phyloP scores from a whole-genome alignment of 2,797 vertebrate genomes.

The Bradypus variegatus region DNA sequence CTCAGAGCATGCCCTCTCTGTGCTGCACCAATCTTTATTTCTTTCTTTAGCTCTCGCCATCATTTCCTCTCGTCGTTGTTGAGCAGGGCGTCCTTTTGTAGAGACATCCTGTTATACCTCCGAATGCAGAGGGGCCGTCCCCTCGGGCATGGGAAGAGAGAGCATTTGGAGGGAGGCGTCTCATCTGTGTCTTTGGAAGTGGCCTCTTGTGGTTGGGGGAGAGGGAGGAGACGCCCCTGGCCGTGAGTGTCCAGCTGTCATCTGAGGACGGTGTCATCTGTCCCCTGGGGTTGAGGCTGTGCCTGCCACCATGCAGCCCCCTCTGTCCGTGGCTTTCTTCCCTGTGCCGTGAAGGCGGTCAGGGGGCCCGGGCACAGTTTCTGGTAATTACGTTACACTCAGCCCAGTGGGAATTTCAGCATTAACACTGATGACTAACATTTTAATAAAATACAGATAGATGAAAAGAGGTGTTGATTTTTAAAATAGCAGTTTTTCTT shows the following conservation, averaged over 20 bases:
- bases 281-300: background rate
- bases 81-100: background rate
- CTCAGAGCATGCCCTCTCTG: background rate
- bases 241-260: background rate
- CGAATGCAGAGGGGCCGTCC: background rate
- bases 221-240: background rate
- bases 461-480: slow-evolving; percentile 54
- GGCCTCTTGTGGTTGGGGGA: background rate
- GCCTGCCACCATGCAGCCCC: background rate
- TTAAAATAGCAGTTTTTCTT: background rate
- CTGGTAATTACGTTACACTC: slow-evolving; percentile 70
- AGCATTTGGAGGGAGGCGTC: background rate
- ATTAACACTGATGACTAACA: slow-evolving; percentile 66
- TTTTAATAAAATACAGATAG: slow-evolving; percentile 68
- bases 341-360: background rate
- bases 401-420: slow-evolving; percentile 59
- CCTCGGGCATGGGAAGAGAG: background rate
- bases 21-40: background rate
- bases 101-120: background rate
- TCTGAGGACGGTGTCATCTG: background rate
- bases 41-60: background rate
- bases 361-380: slow-evolving; percentile 34
- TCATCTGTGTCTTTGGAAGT: background rate
- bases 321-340: background rate
- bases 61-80: no score